A percentile compares a stretch with the other conserved stretches of the same genome.
Conservation (phyloP, 2,888 invertebrate species). For the Pristionchus fissidentatus region DNA sequence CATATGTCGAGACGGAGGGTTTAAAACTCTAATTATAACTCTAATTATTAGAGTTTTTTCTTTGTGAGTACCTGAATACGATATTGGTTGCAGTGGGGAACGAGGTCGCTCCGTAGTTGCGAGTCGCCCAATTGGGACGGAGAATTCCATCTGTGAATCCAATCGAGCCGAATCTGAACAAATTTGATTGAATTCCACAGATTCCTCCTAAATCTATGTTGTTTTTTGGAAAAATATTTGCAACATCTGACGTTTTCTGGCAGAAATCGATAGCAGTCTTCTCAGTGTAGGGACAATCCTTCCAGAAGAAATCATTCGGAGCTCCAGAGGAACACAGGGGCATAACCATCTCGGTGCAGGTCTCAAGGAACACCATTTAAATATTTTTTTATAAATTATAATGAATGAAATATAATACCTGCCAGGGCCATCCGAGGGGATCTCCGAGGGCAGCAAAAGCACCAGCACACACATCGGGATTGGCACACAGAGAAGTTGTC, state of each 20-base stretch:
- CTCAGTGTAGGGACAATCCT: slow-evolving; percentile 67
- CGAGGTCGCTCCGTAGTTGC: slow-evolving; percentile 84
- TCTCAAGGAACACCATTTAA: slow-evolving; percentile 77
- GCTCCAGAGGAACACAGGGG: slow-evolving; percentile 87
- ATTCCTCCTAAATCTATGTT: not conserved
- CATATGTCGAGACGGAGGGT: too few relatives aligned
- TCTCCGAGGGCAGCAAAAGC: slow-evolving; percentile 66
- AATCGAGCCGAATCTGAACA: slow-evolving; percentile 56
- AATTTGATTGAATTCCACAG: not conserved
- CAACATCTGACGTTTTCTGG: slow-evolving; percentile 81
- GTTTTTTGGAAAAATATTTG: slow-evolving; percentile 65
- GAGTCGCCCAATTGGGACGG: slow-evolving; percentile 82
- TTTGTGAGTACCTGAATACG: slow-evolving; percentile 80
- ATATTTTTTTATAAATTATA: not conserved
- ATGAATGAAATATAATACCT: slow-evolving; percentile 51
- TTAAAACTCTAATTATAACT: too few relatives aligned
- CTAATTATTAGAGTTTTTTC: too few relatives aligned
- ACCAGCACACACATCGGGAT: slow-evolving; percentile 59
- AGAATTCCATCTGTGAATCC: slow-evolving; percentile 81
- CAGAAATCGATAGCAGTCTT: slow-evolving; percentile 80
- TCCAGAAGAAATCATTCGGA: slow-evolving; percentile 72
- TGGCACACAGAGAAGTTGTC: slow-evolving; percentile 62
- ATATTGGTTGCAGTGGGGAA: slow-evolving; percentile 82
- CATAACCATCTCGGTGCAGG: slow-evolving; percentile 97
- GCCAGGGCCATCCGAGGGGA: slow-evolving; percentile 73